Percentiles rank a stretch among this genome's conserved stretches.
Evolutionary conservation across 1,140 invertebrate species (phyloP).

Genomic region (Drosophila murphyi): DNA sequence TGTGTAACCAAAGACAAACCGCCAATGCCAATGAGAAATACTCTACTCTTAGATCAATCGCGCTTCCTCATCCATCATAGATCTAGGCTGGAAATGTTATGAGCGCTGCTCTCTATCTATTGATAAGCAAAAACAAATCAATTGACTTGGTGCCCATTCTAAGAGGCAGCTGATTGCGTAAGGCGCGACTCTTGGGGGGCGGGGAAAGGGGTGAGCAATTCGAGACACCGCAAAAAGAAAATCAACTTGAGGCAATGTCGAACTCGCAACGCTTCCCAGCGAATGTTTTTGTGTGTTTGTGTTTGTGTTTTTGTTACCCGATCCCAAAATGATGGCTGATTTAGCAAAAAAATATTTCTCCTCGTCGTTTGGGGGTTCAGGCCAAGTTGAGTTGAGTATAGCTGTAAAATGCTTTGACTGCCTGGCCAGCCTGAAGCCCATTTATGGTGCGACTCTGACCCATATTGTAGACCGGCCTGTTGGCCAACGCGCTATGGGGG

Average conservation of each 20-base stretch:
- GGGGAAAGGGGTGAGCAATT: background rate
- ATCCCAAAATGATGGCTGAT: conserved; percentile 23
- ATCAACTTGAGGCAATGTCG: conserved; percentile 10
- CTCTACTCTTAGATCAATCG: background rate
- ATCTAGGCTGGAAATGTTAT: background rate
- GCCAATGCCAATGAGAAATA: conserved; percentile 58
- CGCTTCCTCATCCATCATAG: conserved; percentile 20
- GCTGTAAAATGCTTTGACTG: conserved; percentile 38
- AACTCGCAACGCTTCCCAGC: conserved; percentile 23
- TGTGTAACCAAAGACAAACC: conserved; percentile 53
- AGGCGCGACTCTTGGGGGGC: background rate
- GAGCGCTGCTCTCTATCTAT: background rate
- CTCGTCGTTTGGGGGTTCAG: conserved; percentile 5
- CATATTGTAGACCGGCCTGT: conserved; percentile 36
- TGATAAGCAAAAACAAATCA: conserved; percentile 3
- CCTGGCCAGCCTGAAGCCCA: conserved; percentile 10
- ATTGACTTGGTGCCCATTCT: background rate
- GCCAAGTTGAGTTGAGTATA: background rate
- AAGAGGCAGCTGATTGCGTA: conserved; percentile 12
- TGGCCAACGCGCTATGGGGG: conserved; percentile 10
- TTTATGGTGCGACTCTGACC: conserved; percentile 53
- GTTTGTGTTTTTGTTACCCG: conserved; percentile 20
- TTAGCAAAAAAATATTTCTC: conserved; percentile 21
- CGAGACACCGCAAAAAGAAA: conserved; percentile 33
- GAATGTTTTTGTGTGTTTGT: background rate